Evolutionary conservation across 2,113 vertebrate species (phyloP), one percentile per base, ranked within the genome.

Genomic region (Hylia prasina): DNA sequence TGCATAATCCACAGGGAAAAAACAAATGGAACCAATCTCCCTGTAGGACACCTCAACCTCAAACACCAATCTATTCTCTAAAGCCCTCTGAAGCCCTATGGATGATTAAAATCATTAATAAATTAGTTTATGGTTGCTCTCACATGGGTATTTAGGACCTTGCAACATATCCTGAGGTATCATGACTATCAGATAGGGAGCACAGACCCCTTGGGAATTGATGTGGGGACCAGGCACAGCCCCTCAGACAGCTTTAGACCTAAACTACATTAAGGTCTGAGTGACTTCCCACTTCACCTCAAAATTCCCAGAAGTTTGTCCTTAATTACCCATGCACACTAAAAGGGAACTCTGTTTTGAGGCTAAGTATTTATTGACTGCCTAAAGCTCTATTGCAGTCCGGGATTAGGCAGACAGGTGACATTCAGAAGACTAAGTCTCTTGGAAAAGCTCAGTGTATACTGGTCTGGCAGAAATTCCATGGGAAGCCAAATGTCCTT

Each of bases 331-430:
- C 50, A 25, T 47, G 27, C 27, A 70, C 25, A n/a, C 13, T 93
- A 71, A 75, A 95, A 95, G 73, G 60, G 39, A 90, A 11, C 44
- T 92, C 94, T 83, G 30, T 90, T 94, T 90, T 66, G 69, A 78
- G 44, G 15, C 80, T 86, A 65, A 63, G 47, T 75, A 66, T 92
- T 94, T 81, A 87, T 20, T 75, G 88, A 73, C 79, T 92, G 71
- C 47, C 60, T 90, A 86, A 92, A 92, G 68, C 64, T 81, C 76
- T 78, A 23, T 54, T 89, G 44, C 86, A 80, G 28, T 54, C 58
- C 64, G 56, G 82, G 90, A 94, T 97, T 97, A 95, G 47, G 60
- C 50, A 42, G 96, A 86, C 82, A 95, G 91, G 89, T 92, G 94
- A 94, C 51, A 7, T 86, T 83, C 72, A 93, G 22, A 44, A 93